phyloP scores from a whole-genome alignment of 2,797 vertebrate genomes.

The Sebastes kiyomatsui region DNA sequence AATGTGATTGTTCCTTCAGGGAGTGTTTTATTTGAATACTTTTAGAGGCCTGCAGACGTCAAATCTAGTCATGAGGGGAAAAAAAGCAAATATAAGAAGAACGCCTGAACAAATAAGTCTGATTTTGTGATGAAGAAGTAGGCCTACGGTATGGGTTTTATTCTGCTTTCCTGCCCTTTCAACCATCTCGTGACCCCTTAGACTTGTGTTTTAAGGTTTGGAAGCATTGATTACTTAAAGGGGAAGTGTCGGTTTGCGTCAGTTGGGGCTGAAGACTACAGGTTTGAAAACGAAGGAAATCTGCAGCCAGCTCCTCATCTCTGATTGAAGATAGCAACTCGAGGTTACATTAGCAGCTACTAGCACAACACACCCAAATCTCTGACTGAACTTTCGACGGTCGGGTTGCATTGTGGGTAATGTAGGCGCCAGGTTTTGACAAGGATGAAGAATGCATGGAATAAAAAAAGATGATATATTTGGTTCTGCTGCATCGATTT shows the following conservation, averaged over 20 bases:
- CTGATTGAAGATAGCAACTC: rapidly evolving
- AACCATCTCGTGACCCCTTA: background rate
- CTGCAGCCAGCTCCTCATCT: background rate
- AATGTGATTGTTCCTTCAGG: background rate
- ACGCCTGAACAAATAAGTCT: background rate
- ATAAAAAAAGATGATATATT: background rate
- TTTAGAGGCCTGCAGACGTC: too few species aligned
- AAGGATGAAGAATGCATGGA: background rate
- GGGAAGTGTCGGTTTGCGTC: background rate
- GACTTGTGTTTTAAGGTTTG: rapidly evolving
- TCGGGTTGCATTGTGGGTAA: background rate
- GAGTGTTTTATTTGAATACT: background rate
- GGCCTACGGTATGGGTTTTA: background rate
- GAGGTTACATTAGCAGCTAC: background rate
- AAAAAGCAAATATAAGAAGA: background rate
- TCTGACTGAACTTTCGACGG: rapidly evolving
- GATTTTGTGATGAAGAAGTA: background rate
- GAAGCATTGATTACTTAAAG: background rate
- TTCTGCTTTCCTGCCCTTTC: background rate
- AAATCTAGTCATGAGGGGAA: background rate
- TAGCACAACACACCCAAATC: background rate
- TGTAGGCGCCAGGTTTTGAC: background rate
- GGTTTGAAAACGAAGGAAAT: background rate
- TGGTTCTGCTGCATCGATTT: background rate
- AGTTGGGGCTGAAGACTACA: background rate